These are phyloP conservation scores for Melipona bicolor DNA, from an alignment of 2,888 invertebrate species.

Conservation along the genomic window DNA sequence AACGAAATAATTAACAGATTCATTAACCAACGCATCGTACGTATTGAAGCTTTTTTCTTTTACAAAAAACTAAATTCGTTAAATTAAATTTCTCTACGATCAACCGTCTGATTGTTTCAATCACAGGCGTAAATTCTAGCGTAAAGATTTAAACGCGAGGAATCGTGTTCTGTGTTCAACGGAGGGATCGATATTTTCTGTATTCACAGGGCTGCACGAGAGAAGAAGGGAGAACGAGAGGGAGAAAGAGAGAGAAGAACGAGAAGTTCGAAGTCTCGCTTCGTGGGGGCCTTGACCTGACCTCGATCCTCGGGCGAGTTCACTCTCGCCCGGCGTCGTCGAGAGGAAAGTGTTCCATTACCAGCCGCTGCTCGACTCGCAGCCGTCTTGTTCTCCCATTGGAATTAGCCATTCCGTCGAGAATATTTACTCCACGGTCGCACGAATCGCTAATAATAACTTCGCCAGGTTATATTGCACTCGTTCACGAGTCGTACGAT, in stretches of 20 bases:
- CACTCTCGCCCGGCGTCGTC: slow-evolving; percentile 83
- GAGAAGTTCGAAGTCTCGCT: slow-evolving; percentile 51
- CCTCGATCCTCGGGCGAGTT: slow-evolving; percentile 83
- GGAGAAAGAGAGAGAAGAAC: slow-evolving; percentile 15
- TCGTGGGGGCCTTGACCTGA: slow-evolving; percentile 83
- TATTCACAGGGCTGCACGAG: too few relatives aligned
- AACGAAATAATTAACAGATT: background rate
- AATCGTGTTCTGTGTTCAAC: background rate
- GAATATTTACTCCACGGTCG: background rate
- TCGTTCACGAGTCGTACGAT: slow-evolving; percentile 23
- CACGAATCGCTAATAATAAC: background rate
- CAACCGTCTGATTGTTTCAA: background rate
- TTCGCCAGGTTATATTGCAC: background rate
- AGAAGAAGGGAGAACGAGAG: background rate
- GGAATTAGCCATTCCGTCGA: slow-evolving; percentile 67
- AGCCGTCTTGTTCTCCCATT: slow-evolving; percentile 47
- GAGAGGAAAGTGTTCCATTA: slow-evolving; percentile 84
- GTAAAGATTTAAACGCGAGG: background rate
- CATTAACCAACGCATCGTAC: background rate
- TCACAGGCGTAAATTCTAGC: background rate
- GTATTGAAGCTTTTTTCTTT: background rate
- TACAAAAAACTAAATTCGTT: background rate
- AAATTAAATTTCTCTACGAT: background rate
- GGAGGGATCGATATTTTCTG: background rate
- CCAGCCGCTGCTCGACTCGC: slow-evolving; percentile 61